phyloP scores from a whole-genome alignment of 1,140 invertebrate species.

The Drosophila melanica region DNA sequence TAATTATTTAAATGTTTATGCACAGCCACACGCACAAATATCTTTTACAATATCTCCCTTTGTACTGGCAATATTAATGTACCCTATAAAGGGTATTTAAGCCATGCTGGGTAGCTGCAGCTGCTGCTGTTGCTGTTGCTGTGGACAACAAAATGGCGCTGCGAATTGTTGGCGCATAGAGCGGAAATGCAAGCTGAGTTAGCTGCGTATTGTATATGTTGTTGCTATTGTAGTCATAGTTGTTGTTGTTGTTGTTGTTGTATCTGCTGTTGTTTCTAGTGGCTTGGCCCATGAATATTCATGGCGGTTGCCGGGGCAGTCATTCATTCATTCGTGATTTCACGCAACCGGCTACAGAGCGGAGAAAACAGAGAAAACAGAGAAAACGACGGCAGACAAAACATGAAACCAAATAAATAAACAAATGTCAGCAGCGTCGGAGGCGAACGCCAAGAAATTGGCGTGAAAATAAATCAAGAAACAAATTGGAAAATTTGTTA shows the following conservation, averaged over 20 bases:
- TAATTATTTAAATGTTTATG: background rate
- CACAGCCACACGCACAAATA: too few relatives aligned
- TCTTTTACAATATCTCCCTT: background rate
- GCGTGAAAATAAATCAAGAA: constrained; percentile 82
- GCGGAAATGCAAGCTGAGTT: constrained; percentile 77
- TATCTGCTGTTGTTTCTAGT: constrained; percentile 51
- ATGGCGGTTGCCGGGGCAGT: constrained; percentile 73
- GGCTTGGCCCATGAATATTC: constrained; percentile 76
- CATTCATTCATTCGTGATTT: constrained; percentile 82
- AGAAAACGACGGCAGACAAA: constrained; percentile 69
- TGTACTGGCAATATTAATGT: background rate
- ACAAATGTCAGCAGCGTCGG: constrained; percentile 73
- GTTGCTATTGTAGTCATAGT: constrained; percentile 23
- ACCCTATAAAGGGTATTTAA: background rate
- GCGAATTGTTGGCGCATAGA: constrained; percentile 75
- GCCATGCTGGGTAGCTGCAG: constrained; percentile 13
- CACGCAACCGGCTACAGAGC: constrained; percentile 56
- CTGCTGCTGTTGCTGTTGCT: constrained; percentile 31
- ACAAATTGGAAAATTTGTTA: constrained; percentile 83
- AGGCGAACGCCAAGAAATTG: constrained; percentile 75
- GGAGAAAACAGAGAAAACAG: constrained; percentile 22
- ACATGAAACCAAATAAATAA: constrained; percentile 81
- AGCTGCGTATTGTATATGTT: constrained; percentile 47
- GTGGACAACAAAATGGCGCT: constrained; percentile 70
- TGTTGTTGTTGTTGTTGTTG: constrained; percentile 30